phyloP scores from a whole-genome alignment of 1,140 invertebrate genomes.

The Diuraphis noxia region DNA sequence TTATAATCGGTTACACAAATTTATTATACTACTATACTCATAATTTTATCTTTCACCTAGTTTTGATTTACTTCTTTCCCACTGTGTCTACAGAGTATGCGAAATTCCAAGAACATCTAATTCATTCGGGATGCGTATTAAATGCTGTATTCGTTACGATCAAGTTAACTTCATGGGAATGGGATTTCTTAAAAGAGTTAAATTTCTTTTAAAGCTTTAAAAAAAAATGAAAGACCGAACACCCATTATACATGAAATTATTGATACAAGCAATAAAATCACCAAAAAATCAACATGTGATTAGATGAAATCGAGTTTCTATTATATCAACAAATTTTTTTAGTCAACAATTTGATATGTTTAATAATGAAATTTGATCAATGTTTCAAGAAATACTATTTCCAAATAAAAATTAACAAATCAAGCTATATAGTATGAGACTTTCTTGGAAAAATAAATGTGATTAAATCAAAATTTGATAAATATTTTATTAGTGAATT shows the following conservation, averaged over 20 bases:
- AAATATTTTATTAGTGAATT: background rate
- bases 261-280: background rate
- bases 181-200: background rate
- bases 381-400: background rate
- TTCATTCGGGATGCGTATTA: background rate
- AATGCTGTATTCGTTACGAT: background rate
- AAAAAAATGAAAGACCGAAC: background rate
- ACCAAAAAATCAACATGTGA: background rate
- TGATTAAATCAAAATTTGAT: background rate
- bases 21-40: no score
- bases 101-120: background rate
- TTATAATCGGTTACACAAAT: background rate
- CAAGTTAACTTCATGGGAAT: background rate
- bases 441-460: background rate
- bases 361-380: background rate
- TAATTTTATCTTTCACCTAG: background rate
- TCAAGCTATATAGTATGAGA: background rate
- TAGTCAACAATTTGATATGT: background rate
- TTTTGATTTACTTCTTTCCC: slow-evolving; percentile 17
- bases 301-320: background rate
- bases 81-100: background rate
- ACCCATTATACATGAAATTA: background rate
- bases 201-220: no score
- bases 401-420: background rate
- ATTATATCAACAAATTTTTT: background rate